Evolutionary conservation across 2,113 vertebrate genomes (phyloP), one percentile per base, ranked within the genome.

Genomic region (Rhombomys opimus): DNA sequence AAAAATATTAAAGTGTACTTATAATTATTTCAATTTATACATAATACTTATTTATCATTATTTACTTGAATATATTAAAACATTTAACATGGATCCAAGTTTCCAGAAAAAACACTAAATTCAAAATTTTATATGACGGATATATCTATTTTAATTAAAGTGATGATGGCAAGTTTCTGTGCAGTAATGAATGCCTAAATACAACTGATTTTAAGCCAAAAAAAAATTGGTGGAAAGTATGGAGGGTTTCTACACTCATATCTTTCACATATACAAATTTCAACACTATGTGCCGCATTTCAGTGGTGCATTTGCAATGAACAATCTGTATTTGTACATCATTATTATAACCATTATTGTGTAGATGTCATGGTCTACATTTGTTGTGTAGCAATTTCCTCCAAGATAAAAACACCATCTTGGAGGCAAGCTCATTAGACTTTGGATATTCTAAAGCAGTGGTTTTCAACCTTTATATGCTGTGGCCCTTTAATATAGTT

Each of bases 111-210:
- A 3, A n/a, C 0, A 20, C 2, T n/a, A 75, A 7, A 2, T 75
- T 90, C 89, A 92, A 95, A 96, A 61, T 89, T 27, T 25, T 94
- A 38, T 5, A 38, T 93, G 30, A 92, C 18, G 67, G 52, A 15
- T 57, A 15, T 1, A 54, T 18, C 59, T 38, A 23, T 65, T 68
- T 81, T 89, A 46, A 63, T 78, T 52, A 85, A 70, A 50, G 12
- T 61, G 96, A 41, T 27, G 0, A 78, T 35, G 41, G 46, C 27
- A 65, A 87, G 1, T 67, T 93, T 65, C 54, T 91, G 46, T 61
- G 10, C 41, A 95, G 46, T 88, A 90, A 89, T 50, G 6, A 94
- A 41, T 93, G 23, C 46, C n/a, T 81, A 89, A 68, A 32, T 65
- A 94, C n/a, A 86, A 67, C 90, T 52, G 81, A 73, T 57, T 30